Base-by-base conservation (phyloP, 2,797 vertebrate species). In the Rhinella marina region DNA sequence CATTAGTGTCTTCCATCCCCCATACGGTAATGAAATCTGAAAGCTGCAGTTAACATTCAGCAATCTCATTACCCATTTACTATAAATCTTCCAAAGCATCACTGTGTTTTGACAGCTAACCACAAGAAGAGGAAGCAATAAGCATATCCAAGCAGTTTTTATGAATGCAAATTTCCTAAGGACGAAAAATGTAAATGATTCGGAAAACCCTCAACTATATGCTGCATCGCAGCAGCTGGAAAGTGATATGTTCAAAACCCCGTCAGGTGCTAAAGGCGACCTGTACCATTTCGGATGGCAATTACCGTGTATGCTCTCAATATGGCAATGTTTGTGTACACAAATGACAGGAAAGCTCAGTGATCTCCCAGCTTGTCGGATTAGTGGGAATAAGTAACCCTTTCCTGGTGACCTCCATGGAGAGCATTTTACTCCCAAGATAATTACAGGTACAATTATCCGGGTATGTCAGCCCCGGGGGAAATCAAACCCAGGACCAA, bases 21-120 rank as follows among this genome's bases (percentile, higher is more conserved):
- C 85, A 82, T 52, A 7, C 73, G 29, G 86, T 27, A 93, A 91
- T 90, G 91, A 92, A 93, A 94, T 92, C 91, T 91, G 88, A 94
- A 93, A 84, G 90, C 79, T 83, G 90, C 85, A 89, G 91, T 92
- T 94, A 93, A 92, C 88, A 93, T 92, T 90, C 92, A 93, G 92
- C 91, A 91, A 92, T 91, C 93, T 94, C 90, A 92, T 92, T 94
- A 93, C 83, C 88, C 86, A 92, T 92, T 92, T 90, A 90, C 90
- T 76, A 91, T 91, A 93, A 93, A 94, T 94, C 92, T 93, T 93
- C 91, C 94, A 92, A 92, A 92, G 89, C 91, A 92, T 91, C 91
- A 90, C 87, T 75, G 54, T 93, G 90, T 94, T 94, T 93, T 94
- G 93, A 94, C 92, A 94, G 92, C 85, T 90, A 90, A 91, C 86